Evolutionary conservation across 2,113 vertebrate species (phyloP).

Genomic region (Jacana jacana): DNA sequence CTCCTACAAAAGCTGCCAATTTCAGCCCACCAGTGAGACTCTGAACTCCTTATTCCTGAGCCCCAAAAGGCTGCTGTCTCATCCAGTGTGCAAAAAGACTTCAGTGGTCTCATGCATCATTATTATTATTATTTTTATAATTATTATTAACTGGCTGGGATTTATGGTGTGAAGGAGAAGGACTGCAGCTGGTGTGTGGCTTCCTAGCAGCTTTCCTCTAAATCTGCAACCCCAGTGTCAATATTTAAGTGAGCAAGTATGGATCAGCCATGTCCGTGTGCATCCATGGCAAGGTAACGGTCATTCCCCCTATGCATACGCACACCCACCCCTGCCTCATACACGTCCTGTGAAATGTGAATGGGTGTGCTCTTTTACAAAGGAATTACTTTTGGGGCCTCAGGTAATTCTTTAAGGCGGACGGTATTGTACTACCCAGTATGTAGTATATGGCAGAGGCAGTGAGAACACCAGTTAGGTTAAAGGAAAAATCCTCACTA

Average conservation of each 20-base stretch:
- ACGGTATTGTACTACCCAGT: neutral
- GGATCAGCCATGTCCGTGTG: neutral
- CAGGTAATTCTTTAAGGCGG: neutral
- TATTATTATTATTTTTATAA: neutral
- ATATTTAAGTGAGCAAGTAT: neutral
- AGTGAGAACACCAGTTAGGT: neutral
- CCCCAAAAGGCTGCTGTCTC: neutral
- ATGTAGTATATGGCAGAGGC: neutral
- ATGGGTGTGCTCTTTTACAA: neutral
- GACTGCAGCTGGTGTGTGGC: neutral
- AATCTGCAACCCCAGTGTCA: neutral
- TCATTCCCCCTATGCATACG: accelerated
- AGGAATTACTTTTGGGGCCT: neutral
- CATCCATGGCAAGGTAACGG: neutral
- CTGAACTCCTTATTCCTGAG: neutral
- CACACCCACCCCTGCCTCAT: neutral
- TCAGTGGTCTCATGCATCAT: neutral
- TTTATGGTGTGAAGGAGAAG: neutral
- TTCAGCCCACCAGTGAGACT: neutral
- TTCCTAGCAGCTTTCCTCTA: neutral
- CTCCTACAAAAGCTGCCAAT: neutral
- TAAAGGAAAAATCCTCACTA: neutral
- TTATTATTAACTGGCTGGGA: neutral
- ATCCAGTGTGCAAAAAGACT: neutral
- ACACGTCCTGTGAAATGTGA: neutral